Base-by-base conservation (phyloP, 2,888 invertebrate species). In the Hyposoter dolosus region DNA sequence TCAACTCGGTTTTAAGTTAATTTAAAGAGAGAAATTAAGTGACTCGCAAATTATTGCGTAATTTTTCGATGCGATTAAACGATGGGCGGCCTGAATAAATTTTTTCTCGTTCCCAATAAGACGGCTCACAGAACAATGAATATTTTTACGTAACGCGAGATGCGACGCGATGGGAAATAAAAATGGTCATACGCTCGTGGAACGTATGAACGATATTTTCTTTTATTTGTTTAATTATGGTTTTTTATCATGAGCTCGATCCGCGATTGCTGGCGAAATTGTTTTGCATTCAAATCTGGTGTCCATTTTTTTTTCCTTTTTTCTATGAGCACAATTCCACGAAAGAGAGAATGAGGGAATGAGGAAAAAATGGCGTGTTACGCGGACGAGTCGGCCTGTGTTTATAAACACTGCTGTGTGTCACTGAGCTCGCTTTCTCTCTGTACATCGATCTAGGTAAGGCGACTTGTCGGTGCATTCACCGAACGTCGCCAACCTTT, bases 341-440 rank as follows among this genome's bases (percentile, higher is more conserved):
- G 12, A 35, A n/a, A 28, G 65, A 56, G n/a, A n/a, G 60, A 75
- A 40, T 15, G 63, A 75, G 28, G 23, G 53, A 75, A 78, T n/a
- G 63, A 65, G 75, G n/a, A 65, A 17, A 60, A 77, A 77, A 78
- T 35, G 69, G 68, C 17, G 32, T 53, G 43, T 32, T 28, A 53
- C 47, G 65, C 47, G 65, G 23, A 17, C 19, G 56, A 72, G 35
- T 47, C 40, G 43, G 77, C 15, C 15, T 35, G 60, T 47, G 56
- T 40, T 81, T 19, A 74, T 53, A 40, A 72, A 66, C 40, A 53
- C n/a, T 56, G 78, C 84, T 45, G 56, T 45, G 56, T 75, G 66
- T 78, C 78, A 65, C 69, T 75, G 45, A 71, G 71, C 53, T 82
- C 76, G 83, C 88, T 86, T 87, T 89, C 85, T 87, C 85, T 88